phyloP scores from a whole-genome alignment of 1,140 invertebrate species.

The Nymphalis io region DNA sequence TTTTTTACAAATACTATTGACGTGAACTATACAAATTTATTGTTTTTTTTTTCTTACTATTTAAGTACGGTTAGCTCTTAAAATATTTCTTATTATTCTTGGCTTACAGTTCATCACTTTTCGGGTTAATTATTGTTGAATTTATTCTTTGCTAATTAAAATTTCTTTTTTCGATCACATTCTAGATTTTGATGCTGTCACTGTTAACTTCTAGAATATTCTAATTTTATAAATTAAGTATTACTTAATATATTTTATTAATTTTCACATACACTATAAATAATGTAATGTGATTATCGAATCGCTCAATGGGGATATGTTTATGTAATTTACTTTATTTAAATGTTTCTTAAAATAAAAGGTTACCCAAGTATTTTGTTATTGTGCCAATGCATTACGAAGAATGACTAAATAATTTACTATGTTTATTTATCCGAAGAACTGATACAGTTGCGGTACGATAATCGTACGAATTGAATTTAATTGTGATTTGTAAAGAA shows the following conservation, averaged over 20 bases:
- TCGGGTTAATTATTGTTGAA: slow-evolving; percentile 3
- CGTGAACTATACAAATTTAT: slow-evolving; percentile 4
- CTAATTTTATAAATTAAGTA: slow-evolving; percentile 43
- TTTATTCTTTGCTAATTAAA: neutral
- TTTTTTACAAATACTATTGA: slow-evolving; percentile 1
- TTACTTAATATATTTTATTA: slow-evolving; percentile 43
- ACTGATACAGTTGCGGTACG: neutral
- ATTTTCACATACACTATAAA: slow-evolving; percentile 23
- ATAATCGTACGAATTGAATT: slow-evolving; percentile 50
- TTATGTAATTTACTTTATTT: slow-evolving; percentile 33
- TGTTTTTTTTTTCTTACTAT: slow-evolving; percentile 21
- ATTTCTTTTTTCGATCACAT: slow-evolving; percentile 2
- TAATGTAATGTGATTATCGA: slow-evolving; percentile 30
- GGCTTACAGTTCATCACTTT: slow-evolving; percentile 1
- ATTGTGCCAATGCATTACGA: slow-evolving; percentile 31
- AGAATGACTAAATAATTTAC: slow-evolving; percentile 2
- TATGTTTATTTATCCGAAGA: slow-evolving; percentile 1
- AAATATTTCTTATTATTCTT: slow-evolving; percentile 8
- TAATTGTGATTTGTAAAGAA: slow-evolving; percentile 55
- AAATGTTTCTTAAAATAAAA: slow-evolving; percentile 30
- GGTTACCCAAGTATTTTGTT: slow-evolving; percentile 33
- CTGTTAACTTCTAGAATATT: slow-evolving; percentile 37
- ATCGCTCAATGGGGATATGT: slow-evolving; percentile 39
- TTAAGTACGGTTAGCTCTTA: slow-evolving; percentile 13
- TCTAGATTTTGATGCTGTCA: slow-evolving; percentile 6